These are phyloP conservation scores for Thymallus thymallus DNA, from an alignment of 2,113 vertebrate genomes.

Conservation along the genomic window DNA sequence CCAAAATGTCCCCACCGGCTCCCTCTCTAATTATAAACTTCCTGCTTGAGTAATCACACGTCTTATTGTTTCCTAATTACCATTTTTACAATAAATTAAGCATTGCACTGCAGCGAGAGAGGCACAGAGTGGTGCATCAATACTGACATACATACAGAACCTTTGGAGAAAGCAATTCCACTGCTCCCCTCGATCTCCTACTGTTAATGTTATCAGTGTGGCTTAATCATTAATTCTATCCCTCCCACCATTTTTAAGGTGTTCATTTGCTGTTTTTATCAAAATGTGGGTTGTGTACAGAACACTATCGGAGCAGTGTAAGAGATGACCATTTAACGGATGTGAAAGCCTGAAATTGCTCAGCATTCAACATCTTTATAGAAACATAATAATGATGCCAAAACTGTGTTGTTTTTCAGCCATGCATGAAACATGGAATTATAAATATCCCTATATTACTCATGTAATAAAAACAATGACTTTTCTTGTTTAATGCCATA, in stretches of 20 bases:
- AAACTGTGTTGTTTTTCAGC: neutral
- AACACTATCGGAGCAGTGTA: too few relatives aligned
- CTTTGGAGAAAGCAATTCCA: conserved; percentile 44
- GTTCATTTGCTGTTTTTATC: conserved; percentile 61
- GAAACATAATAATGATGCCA: neutral
- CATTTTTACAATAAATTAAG: conserved; percentile 83
- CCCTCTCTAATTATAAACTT: conserved; percentile 80
- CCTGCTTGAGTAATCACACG: conserved; percentile 79
- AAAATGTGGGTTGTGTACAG: conserved; percentile 47
- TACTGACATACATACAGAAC: conserved; percentile 56
- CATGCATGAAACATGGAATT: conserved; percentile 20
- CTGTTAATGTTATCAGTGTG: conserved; percentile 60
- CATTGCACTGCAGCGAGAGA: conserved; percentile 65
- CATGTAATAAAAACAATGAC: neutral
- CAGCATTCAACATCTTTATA: conserved; percentile 59
- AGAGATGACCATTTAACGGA: conserved; percentile 55
- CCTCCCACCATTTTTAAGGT: conserved; percentile 57
- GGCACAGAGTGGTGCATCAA: conserved; percentile 66
- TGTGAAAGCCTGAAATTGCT: conserved; percentile 46
- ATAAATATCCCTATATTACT: conserved; percentile 2
- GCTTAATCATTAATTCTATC: conserved; percentile 60
- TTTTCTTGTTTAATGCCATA: too few relatives aligned
- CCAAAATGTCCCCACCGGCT: conserved; percentile 72
- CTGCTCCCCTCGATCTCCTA: neutral
- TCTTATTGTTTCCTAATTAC: conserved; percentile 79